Evolutionary conservation across 2,797 vertebrate genomes (phyloP), one percentile per base, ranked within the genome.

Genomic region (Avahi laniger): DNA sequence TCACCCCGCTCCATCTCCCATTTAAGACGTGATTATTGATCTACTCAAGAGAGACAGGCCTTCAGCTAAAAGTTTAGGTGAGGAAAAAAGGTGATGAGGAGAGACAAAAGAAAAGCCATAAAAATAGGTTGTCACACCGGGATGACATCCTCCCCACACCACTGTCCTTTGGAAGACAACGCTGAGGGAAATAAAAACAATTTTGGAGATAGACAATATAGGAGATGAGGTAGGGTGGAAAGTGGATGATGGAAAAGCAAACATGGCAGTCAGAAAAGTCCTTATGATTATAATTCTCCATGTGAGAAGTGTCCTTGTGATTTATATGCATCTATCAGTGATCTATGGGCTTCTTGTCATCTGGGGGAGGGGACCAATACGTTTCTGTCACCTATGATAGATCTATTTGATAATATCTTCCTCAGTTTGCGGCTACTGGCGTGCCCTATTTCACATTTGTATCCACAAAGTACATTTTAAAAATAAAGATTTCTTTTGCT

Each of bases 271-370:
- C 0, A 0, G 28, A 63, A 86, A 95, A 91, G 84, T 20, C 35
- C 80, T 48, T 82, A 12, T 13, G 20, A 41, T 91, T 89, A 18
- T 54, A 96, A 94, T 57, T 95, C 0, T 4, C 70, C 20, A 12
- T 35, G 43, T 48, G 35, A 84, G 79, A 89, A 83, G 13, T 76
- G 81, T 96, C 70, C 50, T 88, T 81, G 67, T 97, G 95, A 97
- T 97, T 97, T 96, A 98, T 96, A 93, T 63, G 65, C 91, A 76
- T 76, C 93, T 61, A 33, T 73, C 89, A 86, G 73, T 87, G 93
- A 98, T 97, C 94, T 92, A 70, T 96, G 54, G 63, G 94, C 93
- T 97, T 97, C 95, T 87, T 94, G 85, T 96, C 94, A 96, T 72
- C 73, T 50, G 17, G 91, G 73, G 63, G 70, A 97, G 94, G 81